Conservation (phyloP, 2,888 invertebrate genomes). For the Neoaliturus tenellus region DNA sequence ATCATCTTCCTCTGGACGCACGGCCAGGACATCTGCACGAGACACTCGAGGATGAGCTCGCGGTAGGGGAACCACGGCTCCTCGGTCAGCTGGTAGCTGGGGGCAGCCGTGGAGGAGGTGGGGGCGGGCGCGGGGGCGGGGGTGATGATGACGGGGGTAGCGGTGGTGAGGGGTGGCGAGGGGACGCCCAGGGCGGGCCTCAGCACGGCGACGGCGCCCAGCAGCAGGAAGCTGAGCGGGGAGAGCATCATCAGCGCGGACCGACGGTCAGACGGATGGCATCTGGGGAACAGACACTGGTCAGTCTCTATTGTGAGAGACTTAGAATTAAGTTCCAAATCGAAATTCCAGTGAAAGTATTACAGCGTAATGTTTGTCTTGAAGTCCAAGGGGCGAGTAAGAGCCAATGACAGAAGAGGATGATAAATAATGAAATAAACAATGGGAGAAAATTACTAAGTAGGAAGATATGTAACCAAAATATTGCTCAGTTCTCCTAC, state of each 20-base stretch:
- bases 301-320: no score
- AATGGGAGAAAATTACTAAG: no score
- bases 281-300: no score
- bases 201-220: not conserved
- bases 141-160: not conserved
- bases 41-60: slow-evolving; percentile 74
- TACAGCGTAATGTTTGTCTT: no score
- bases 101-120: not conserved
- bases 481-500: no score
- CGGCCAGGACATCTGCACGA: slow-evolving; percentile 75
- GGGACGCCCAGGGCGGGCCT: not conserved
- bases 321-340: no score
- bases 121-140: not conserved
- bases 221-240: slow-evolving; percentile 9
- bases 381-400: no score
- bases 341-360: no score
- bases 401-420: no score
- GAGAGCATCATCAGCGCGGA: not conserved
- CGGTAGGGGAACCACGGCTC: slow-evolving; percentile 71
- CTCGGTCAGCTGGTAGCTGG: slow-evolving; percentile 64
- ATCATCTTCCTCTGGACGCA: slow-evolving; percentile 77
- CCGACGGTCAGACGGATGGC: not conserved
- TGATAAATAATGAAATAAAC: no score
- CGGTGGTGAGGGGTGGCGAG: not conserved
- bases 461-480: no score